A percentile compares a stretch with the other conserved stretches of the same genome.
phyloP scores from a whole-genome alignment of 2,113 vertebrate genomes.

The Malurus cyaneus region DNA sequence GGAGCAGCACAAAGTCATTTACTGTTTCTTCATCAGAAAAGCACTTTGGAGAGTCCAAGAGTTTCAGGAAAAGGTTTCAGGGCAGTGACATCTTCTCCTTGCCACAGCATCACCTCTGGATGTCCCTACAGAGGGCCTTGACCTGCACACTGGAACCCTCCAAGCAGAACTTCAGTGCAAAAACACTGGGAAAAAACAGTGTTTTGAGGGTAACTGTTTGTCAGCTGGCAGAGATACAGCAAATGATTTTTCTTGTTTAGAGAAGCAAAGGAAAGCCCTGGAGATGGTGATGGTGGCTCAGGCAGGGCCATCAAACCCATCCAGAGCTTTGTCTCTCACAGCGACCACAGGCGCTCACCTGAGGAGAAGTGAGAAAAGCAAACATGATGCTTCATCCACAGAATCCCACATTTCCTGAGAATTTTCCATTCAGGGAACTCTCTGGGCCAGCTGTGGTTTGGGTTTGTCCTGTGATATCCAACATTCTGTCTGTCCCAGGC shows the following conservation, averaged over 20 bases:
- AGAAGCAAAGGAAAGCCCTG: fast-evolving
- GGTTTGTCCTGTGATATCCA: neutral
- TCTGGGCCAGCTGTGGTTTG: neutral
- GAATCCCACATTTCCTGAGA: neutral
- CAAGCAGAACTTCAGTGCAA: neutral
- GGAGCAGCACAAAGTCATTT: neutral
- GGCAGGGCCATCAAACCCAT: neutral
- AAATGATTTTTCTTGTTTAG: neutral
- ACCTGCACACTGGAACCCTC: neutral
- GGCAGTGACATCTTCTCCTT: fast-evolving
- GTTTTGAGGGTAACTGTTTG: neutral
- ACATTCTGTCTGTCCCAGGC: neutral
- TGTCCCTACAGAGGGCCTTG: neutral
- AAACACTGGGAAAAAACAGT: fast-evolving
- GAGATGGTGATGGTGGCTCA: neutral
- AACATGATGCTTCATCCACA: neutral
- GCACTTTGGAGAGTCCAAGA: too few relatives aligned
- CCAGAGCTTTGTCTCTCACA: fast-evolving
- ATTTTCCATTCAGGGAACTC: neutral
- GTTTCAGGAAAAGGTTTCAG: neutral
- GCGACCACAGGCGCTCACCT: neutral
- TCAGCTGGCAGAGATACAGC: neutral
- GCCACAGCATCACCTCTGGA: fast-evolving
- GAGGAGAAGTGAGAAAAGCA: neutral
- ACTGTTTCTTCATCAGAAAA: neutral